Base-by-base conservation (phyloP, 2,888 invertebrate genomes). In the Lasioglossum villosulum region DNA sequence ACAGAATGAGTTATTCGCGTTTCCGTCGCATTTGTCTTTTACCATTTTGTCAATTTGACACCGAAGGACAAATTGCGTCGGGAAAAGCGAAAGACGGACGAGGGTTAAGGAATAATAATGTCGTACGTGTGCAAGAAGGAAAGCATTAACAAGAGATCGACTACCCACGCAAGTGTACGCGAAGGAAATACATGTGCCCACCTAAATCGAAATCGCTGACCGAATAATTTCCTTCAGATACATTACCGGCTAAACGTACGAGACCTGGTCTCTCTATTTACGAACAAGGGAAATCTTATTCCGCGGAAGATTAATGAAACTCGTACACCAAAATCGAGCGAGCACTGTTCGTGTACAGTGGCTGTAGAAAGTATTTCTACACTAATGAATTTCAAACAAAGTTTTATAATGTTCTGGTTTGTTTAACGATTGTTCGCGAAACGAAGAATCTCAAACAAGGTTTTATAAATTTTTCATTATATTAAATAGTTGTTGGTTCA, bases 131-230 rank as follows among this genome's bases (percentile, higher is more conserved):
- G 34, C 30, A 30, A 34, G 66, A 66, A 8, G 30, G 30, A 19
- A 34, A 66, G 66, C 66, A 19, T 66, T 66, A 66, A 66, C 34
- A 30, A 66, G 34, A 8, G 34, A 66, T 66, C 34, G 66, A 30
- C 19, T 30, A 6, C 2, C 19, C 19, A 66, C 66, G 34, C 30
- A 66, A 66, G 19, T 34, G 66, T 30, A 34, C 66, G 66, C 66
- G 66, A 66, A 66, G 66, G 66, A 30, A 66, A 66, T 66, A 66
- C 66, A 66, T 34, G 66, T 34, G 66, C 66, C 30, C 66, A 30
- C 66, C 66, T 66, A 66, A 66, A 66, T 66, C 66, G 66, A 66
- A 66, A 66, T 66, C 66, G 66, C 66, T 66, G 66, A 66, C 66
- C 66, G 66, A 66, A 66, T 66, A 66, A 66, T 66, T 66, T 30